Evolutionary conservation across 1,140 invertebrate genomes (phyloP), one percentile per base, ranked within the genome.

Genomic region (Laupala kohalensis): DNA sequence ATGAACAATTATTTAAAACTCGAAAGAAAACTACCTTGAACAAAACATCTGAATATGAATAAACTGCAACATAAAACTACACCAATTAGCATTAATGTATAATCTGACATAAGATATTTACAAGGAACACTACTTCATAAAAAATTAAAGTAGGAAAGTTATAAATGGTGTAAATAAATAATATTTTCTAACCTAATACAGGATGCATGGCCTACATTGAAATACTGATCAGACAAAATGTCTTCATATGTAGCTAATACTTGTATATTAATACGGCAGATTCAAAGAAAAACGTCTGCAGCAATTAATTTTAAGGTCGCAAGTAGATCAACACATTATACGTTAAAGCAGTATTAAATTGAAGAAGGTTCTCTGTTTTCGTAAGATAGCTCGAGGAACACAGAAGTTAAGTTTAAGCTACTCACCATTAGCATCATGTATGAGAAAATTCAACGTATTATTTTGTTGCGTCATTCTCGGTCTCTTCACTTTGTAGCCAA

Each of bases 341-440:
- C n/a, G n/a, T n/a, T 69, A 53, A 62, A 0, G 68, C 27, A 69
- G 30, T 25, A 24, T 13, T 25, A 9, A 37, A 69, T 62, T 9
- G 5, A 70, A 65, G 19, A 25, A 25, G 0, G n/a, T 64, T 62
- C 69, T 19, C 26, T 53, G 69, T 70, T 70, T 70, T 70, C 64
- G 25, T 24, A 23, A n/a, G 25, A 69, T 0, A 19, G 68, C 5
- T 28, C 53, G 19, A 27, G 13, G 24, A 6, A 66, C 26, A 66
- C 65, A 9, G 26, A 71, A 23, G 70, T 53, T 26, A 71, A 53
- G 65, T 30, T 72, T 67, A 30, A 19, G 27, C 75, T 73, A 83
- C 84, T 86, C 80, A 87, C 86, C 87, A 78, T 86, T 86, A 37
- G 83, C 81, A 80, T 87, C 86, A 74, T 88, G 86, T 78, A 88